Base-by-base conservation (phyloP, 2,113 vertebrate genomes). In the Serilophus lunatus region DNA sequence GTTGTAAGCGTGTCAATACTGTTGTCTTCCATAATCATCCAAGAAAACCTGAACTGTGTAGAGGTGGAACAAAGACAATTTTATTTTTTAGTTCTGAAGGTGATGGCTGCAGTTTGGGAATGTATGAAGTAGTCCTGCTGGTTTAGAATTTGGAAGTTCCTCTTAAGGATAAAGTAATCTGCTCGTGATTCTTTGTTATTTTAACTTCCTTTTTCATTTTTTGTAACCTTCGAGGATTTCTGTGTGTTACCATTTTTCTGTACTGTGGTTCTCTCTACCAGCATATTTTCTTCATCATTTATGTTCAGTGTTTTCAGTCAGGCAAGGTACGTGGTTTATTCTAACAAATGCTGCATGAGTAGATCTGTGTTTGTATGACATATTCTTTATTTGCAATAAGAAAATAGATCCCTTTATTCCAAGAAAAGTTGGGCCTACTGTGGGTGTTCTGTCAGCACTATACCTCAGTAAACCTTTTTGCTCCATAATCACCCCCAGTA, bases 121-220 rank as follows among this genome's bases (percentile, higher is more conserved):
- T 40, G 56, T 0, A 0, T 40, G 44, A 71, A 70, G 33, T 47
- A 44, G 47, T 54, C 0, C 0, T 70, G 13, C 29, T 84, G 29
- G 1, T 78, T 35, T 60, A 54, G 47, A 70, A 74, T 72, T 69
- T 49, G 31, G 26, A 92, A 63, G 18, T 81, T 75, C 33, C 9
- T 71, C 87, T 56, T 35, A 77, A 60, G 51, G 29, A 35, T 69
- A 53, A 86, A n/a, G 35, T 63, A 90, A 42, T 18, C 2, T 22
- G 63, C 12, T 22, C 14, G n/a, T 0, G 1, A 31, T 60, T 53
- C 36, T 75, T 77, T 57, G 8, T 59, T 54, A 54, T 63, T 95
- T 91, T 83, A 78, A 66, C 38, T 78, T 74, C 2, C 2, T 59
- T 13, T 53, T 83, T 49, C 0, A 5, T 76, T 76, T 80, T 76